Base-by-base conservation (phyloP, 1,140 invertebrate genomes). In the Drosophila tropicalis region DNA sequence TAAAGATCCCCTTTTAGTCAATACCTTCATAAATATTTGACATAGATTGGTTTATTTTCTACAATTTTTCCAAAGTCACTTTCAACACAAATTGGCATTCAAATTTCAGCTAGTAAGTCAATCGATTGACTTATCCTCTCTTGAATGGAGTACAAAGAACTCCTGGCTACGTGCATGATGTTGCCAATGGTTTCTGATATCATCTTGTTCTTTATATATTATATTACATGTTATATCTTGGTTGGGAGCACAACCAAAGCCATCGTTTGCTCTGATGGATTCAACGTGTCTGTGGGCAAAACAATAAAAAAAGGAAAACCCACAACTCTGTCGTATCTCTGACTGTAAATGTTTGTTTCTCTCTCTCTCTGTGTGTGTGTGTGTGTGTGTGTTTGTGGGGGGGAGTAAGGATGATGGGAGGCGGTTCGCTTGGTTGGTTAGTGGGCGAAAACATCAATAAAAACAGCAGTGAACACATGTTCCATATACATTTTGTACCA, bases 241-340 rank as follows among this genome's bases (percentile, higher is more conserved):
- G 17, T 22, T 15, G 44, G 44, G 19, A 44, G 44, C 44, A 51
- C 17, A 51, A 51, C 13, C 47, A 32, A 60, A 58, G 54, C 55
- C n/a, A 44, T 57, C 34, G 13, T 17, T 55, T 40, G 68, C 66
- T 72, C 58, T 89, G 77, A 78, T 76, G 80, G 73, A 87, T 83
- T 77, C 66, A 69, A 63, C 64, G 58, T 71, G 32, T 58, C 36
- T 72, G 15, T 67, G 67, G 65, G 44, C 69, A 61, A 75, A 87
- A 87, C 82, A 85, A 85, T 85, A 85, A 85, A 85, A 72, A 61
- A 66, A 79, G 81, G 70, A 67, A 65, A 36, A 36, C 41, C 73
- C 70, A 62, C n/a, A 67, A 34, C 65, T 51, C 44, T 22, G 44
- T 51, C 44, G 44, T 51, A 51, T 51, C 44, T 51, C 44, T 51